phyloP scores from a whole-genome alignment of 64 coral and sea anemone genomes.

The Montipora cactus region DNA sequence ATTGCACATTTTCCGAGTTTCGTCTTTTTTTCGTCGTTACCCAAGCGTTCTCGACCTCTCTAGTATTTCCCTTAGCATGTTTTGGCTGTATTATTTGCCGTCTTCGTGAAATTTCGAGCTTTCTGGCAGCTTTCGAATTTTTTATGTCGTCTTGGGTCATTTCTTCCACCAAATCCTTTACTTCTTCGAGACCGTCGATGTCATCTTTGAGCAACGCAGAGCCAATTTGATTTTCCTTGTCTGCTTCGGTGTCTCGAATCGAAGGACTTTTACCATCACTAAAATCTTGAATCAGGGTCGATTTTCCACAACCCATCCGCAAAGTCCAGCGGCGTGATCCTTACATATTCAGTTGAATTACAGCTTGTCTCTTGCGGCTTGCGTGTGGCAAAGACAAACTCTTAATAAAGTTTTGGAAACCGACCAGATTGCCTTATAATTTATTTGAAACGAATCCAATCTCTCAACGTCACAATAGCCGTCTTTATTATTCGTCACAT shows the following conservation, averaged over 20 bases:
- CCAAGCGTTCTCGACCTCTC: neutral
- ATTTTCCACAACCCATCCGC: slow-evolving; percentile 22
- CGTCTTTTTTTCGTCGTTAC: neutral
- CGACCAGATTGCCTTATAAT: slow-evolving; percentile 26
- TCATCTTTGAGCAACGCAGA: neutral
- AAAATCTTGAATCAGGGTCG: neutral
- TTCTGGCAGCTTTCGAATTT: neutral
- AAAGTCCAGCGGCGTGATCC: no score
- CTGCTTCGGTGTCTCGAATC: neutral
- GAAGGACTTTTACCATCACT: neutral
- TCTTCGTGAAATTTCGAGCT: neutral
- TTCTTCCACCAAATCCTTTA: neutral
- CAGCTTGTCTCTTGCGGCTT: neutral
- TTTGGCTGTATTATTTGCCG: neutral
- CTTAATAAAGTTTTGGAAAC: neutral
- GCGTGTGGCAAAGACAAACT: neutral
- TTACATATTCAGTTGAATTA: neutral
- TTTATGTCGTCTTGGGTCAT: neutral
- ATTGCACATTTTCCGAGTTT: neutral
- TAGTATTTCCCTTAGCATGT: neutral
- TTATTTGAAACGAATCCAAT: neutral
- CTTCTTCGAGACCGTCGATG: neutral
- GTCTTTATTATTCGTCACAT: neutral
- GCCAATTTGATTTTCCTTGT: neutral
- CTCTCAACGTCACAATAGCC: slow-evolving; percentile 16